Evolutionary conservation across 2,797 vertebrate species (phyloP).

Genomic region (Huso huso): DNA sequence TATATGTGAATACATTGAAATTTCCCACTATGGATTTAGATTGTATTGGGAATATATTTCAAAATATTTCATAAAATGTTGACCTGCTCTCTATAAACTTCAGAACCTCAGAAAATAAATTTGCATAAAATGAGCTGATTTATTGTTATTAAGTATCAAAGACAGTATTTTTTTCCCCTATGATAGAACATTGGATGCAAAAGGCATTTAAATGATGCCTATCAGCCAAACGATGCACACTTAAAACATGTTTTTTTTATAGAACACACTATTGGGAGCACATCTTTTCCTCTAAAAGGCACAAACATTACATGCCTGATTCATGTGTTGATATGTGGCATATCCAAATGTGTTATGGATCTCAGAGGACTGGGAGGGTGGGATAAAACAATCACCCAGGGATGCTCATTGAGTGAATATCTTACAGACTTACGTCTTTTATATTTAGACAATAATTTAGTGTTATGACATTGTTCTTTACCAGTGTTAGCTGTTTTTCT

Average conservation of each 20-base stretch:
- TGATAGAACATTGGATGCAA: slow-evolving; percentile 58
- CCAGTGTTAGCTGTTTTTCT: slow-evolving; percentile 71
- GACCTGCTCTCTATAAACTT: slow-evolving; percentile 42
- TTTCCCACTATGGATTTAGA: slow-evolving; percentile 40
- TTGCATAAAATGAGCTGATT: slow-evolving; percentile 66
- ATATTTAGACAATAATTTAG: slow-evolving; percentile 82
- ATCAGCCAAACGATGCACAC: slow-evolving; percentile 63
- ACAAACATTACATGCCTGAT: slow-evolving; percentile 67
- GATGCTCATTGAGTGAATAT: slow-evolving; percentile 76
- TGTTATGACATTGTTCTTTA: slow-evolving; percentile 75
- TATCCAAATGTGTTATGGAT: slow-evolving; percentile 70
- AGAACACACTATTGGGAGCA: slow-evolving; percentile 62
- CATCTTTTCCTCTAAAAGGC: slow-evolving; percentile 59
- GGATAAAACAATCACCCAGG: slow-evolving; percentile 66
- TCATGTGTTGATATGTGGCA: slow-evolving; percentile 68
- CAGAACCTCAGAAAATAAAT: slow-evolving; percentile 46
- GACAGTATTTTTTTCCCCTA: slow-evolving; percentile 62
- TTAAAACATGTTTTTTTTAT: slow-evolving; percentile 55
- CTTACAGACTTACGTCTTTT: slow-evolving; percentile 75
- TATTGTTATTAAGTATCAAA: slow-evolving; percentile 60
- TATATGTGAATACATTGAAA: slow-evolving; percentile 48
- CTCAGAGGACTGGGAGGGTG: slow-evolving; percentile 60
- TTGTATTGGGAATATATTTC: slow-evolving; percentile 53
- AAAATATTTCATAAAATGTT: slow-evolving; percentile 67
- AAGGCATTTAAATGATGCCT: slow-evolving; percentile 67